These are phyloP conservation scores for Corvus moneduloides DNA, from an alignment of 2,113 vertebrate genomes.

Conservation along the genomic window DNA sequence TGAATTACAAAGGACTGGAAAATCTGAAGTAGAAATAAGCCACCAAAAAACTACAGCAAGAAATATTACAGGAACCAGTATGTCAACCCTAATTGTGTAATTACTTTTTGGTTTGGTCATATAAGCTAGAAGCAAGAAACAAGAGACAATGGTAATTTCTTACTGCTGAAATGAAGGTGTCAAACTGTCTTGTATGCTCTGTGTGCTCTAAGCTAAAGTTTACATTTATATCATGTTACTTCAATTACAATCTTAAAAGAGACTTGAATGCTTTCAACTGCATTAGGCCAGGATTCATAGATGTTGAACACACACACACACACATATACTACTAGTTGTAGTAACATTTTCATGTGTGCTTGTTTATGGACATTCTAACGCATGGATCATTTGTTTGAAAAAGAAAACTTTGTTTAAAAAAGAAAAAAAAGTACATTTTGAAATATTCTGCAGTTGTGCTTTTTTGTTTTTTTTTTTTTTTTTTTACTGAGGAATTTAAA, in stretches of 20 bases:
- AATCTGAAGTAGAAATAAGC: conserved; percentile 44
- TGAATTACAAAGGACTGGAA: conserved; percentile 71
- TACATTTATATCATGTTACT: conserved; percentile 65
- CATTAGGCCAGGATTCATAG: background rate
- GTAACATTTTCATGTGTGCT: background rate
- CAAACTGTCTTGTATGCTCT: conserved; percentile 59
- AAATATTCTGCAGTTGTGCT: background rate
- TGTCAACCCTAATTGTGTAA: conserved; percentile 79
- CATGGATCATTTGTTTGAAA: background rate
- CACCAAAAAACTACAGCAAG: conserved; percentile 51
- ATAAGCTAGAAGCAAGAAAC: conserved; percentile 71
- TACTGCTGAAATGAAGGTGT: conserved; percentile 69
- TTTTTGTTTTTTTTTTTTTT: background rate
- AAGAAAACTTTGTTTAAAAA: background rate
- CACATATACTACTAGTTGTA: background rate
- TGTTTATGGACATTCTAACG: background rate
- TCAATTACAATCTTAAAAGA: conserved; percentile 62
- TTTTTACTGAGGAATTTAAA: background rate
- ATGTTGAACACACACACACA: background rate
- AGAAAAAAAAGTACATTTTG: background rate
- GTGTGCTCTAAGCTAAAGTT: conserved; percentile 62
- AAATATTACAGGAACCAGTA: conserved; percentile 77
- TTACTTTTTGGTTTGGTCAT: conserved; percentile 77
- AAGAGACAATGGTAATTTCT: conserved; percentile 71
- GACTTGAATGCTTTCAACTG: conserved; percentile 9